Conservation (phyloP, 2,113 vertebrate genomes). For the Oryzias curvinotus region DNA sequence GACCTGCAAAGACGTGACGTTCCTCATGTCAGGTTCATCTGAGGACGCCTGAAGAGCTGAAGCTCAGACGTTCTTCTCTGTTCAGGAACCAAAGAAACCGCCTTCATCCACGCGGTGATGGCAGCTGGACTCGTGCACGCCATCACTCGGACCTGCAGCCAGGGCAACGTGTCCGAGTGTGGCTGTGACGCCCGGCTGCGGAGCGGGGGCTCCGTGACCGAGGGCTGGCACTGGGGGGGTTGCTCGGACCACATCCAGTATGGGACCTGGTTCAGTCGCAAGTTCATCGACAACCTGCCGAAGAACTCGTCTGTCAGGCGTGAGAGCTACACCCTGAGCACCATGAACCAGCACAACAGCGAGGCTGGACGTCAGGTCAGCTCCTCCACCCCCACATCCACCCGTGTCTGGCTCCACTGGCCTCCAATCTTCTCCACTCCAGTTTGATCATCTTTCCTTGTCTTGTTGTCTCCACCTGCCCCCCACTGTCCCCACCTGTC, state of each 20-base stretch:
- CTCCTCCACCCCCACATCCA: background rate
- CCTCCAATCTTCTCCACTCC: no score
- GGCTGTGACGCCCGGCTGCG: constrained; percentile 84
- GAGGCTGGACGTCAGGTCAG: constrained; percentile 92
- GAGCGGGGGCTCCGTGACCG: constrained; percentile 73
- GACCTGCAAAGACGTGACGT: no score
- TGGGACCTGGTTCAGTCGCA: constrained; percentile 91
- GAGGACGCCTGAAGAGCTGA: no score
- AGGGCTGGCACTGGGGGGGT: constrained; percentile 97
- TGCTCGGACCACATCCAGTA: constrained; percentile 93
- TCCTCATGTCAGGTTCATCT: no score
- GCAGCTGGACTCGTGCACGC: constrained; percentile 90
- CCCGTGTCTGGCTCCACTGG: no score
- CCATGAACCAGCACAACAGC: constrained; percentile 91
- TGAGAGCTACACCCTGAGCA: constrained; percentile 65
- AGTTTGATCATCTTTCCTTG: no score
- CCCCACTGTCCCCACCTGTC: no score
- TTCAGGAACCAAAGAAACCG: constrained; percentile 92
- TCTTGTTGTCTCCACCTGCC: no score
- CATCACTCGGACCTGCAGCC: constrained; percentile 89
- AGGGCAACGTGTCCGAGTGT: constrained; percentile 91
- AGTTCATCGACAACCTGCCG: constrained; percentile 80
- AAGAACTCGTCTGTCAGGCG: constrained; percentile 70
- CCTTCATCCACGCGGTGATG: constrained; percentile 89
- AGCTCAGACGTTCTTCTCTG: background rate